Conservation (phyloP, 1,140 invertebrate species). For the Dreissena polymorpha region DNA sequence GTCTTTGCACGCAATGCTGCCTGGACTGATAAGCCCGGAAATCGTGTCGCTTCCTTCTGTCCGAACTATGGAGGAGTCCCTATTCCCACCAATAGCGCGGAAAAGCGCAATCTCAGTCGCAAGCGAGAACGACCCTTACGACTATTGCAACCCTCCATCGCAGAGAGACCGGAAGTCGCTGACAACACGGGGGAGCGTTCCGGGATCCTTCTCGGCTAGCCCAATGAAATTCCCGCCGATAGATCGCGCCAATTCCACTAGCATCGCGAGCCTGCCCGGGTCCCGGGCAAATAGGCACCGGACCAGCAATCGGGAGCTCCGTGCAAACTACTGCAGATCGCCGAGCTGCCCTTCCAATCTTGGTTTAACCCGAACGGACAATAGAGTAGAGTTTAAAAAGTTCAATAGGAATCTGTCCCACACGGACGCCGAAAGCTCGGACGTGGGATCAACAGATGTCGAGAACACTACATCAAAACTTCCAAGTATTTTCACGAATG, state of each 20-base stretch:
- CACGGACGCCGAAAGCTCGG: not conserved
- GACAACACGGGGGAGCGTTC: slow-evolving; percentile 35
- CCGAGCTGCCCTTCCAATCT: slow-evolving; percentile 49
- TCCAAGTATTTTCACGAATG: slow-evolving; percentile 45
- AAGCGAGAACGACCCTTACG: slow-evolving; percentile 43
- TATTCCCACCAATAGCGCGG: slow-evolving; percentile 44
- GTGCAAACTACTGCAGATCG: slow-evolving; percentile 29
- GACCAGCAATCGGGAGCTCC: slow-evolving; percentile 17
- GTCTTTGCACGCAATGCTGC: slow-evolving; percentile 19
- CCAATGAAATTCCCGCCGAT: slow-evolving; percentile 47
- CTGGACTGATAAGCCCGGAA: slow-evolving; percentile 32
- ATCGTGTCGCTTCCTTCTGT: slow-evolving; percentile 25
- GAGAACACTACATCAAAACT: slow-evolving; percentile 1
- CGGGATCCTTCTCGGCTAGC: slow-evolving; percentile 32
- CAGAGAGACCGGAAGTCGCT: slow-evolving; percentile 14
- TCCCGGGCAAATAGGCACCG: slow-evolving; percentile 40
- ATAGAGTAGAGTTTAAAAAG: slow-evolving; percentile 16
- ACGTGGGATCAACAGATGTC: not conserved
- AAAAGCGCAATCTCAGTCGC: slow-evolving; percentile 42
- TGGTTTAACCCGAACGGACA: slow-evolving; percentile 25
- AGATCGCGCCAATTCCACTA: slow-evolving; percentile 49
- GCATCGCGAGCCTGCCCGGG: slow-evolving; percentile 44
- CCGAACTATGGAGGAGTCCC: slow-evolving; percentile 43
- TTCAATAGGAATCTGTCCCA: not conserved
- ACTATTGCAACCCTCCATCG: slow-evolving; percentile 7